Base-by-base conservation (phyloP, 2,888 invertebrate genomes). In the Noctuana brunneofusca region DNA sequence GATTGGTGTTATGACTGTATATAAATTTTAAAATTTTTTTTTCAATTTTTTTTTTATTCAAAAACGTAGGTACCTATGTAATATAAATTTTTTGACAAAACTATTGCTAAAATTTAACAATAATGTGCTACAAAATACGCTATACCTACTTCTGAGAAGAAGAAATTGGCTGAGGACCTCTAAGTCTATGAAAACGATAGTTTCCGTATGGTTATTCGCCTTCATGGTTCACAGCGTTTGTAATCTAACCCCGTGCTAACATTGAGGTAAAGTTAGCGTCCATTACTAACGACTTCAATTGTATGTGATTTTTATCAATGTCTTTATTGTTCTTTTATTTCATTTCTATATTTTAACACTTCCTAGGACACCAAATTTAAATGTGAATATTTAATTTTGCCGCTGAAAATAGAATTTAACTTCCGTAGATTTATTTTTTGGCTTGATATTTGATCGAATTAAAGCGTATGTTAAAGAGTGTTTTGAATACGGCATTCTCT, bases 151-250 rank as follows among this genome's bases (percentile, higher is more conserved):
- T n/a, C n/a, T n/a, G n/a, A n/a, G n/a, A 14, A 43, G 14, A 46
- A 22, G 20, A 52, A 38, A 41, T 58, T 16, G n/a, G 32, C 18
- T 20, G 49, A 49, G 4, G 30, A 49, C 35, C 30, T 58, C 14
- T 18, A 48, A 58, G 18, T 41, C 50, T 53, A 52, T 58, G 50
- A 27, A 49, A 58, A 24, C 20, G 22, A 35, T 41, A 24, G 50
- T 46, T 52, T 59, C 43, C 59, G 52, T 32, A 46, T 58, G 38
- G n/a, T 52, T 32, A 9, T 32, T 30, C 18, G 11, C 59, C 59
- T 59, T 59, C 59, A 59, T 41, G 59, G 50, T 52, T 53, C 53
- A 46, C 16, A 43, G 38, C 53, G 59, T 24, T 41, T 53, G 59
- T 30, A 60, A 60, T 53, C 53, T 54, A 53, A 60, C 46, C 32